Conservation (phyloP, 1,140 invertebrate genomes). For the Mycetomoellerius zeteki region DNA sequence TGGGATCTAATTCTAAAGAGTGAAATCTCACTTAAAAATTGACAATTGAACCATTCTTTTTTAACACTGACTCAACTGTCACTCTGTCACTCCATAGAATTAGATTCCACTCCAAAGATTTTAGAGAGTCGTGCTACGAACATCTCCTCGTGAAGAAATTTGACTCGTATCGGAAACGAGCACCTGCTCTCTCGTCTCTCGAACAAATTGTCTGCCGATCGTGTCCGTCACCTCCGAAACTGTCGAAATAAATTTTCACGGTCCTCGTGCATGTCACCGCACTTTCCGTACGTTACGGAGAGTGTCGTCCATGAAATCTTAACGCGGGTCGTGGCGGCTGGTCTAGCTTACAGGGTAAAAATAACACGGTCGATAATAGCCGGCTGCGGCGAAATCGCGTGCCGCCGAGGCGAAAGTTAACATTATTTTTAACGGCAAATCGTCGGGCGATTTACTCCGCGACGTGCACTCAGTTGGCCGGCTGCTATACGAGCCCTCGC, state of each 20-base stretch:
- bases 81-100: no score
- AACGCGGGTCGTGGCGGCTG: conserved; percentile 33
- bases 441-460: conserved; percentile 44
- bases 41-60: no score
- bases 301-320: conserved; percentile 58
- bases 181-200: neutral
- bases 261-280: neutral
- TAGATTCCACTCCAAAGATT: no score
- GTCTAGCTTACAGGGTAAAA: conserved; percentile 56
- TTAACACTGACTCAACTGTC: no score
- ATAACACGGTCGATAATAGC: conserved; percentile 60
- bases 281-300: neutral
- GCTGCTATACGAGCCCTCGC: neutral
- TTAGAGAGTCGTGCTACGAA: neutral
- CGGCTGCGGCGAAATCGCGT: conserved; percentile 57
- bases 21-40: no score
- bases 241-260: conserved; percentile 44
- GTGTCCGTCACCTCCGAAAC: neutral
- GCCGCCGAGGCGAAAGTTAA: conserved; percentile 49
- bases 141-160: neutral
- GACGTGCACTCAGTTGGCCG: conserved; percentile 13
- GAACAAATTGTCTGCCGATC: conserved; percentile 7
- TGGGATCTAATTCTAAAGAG: no score
- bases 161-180: neutral
- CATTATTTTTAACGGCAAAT: conserved; percentile 63